Evolutionary conservation across 2,113 vertebrate genomes (phyloP).

Genomic region (Arvicanthis niloticus): DNA sequence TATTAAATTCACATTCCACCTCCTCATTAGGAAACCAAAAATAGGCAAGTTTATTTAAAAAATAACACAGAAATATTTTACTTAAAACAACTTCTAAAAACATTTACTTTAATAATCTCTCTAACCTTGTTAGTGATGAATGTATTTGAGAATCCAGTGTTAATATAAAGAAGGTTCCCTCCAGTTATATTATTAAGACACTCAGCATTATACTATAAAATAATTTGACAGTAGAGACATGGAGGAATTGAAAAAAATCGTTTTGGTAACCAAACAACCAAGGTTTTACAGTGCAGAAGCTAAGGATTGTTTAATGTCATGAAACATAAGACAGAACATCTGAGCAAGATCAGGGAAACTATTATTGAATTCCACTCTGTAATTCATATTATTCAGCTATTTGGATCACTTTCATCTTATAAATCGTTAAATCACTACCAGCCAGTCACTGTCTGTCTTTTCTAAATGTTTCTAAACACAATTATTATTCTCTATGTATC

Average conservation of each 20-base stretch:
- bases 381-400: conserved; percentile 80
- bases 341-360: conserved; percentile 71
- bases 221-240: not conserved
- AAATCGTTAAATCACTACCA: conserved; percentile 85
- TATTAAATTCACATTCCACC: conserved; percentile 50
- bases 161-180: conserved; percentile 61
- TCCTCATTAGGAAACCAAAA: conserved; percentile 79
- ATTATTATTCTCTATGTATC: conserved; percentile 71
- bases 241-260: conserved; percentile 38
- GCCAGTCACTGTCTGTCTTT: conserved; percentile 63
- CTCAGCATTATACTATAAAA: conserved; percentile 29
- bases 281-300: conserved; percentile 65
- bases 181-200: conserved; percentile 79
- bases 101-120: conserved; percentile 85
- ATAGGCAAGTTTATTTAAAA: conserved; percentile 83
- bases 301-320: conserved; percentile 64
- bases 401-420: conserved; percentile 83
- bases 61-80: conserved; percentile 70
- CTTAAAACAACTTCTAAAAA: conserved; percentile 78
- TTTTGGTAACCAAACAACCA: not conserved
- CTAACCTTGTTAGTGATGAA: conserved; percentile 55
- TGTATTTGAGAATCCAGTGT: conserved; percentile 74
- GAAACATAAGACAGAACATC: conserved; percentile 68
- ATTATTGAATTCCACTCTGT: conserved; percentile 68
- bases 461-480: conserved; percentile 77